Evolutionary conservation across 2,888 invertebrate genomes (phyloP).

Genomic region (Lampropteryx suffumata): DNA sequence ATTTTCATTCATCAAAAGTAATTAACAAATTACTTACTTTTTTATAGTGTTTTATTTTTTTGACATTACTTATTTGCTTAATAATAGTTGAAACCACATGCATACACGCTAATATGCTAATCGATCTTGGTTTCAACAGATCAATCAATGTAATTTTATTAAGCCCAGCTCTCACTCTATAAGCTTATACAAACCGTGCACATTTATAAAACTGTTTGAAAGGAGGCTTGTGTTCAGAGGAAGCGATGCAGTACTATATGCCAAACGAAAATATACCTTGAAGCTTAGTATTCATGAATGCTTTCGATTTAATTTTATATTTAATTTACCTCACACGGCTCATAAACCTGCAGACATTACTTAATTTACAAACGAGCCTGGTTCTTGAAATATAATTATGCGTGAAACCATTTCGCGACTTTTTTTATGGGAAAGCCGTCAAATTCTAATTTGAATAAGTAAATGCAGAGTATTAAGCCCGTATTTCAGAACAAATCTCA

Average conservation of each 20-base stretch:
- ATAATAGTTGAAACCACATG: no score
- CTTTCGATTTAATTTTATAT: constrained; percentile 4
- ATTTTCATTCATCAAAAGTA: no score
- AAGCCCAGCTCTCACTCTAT: constrained; percentile 1
- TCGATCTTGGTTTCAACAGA: no score
- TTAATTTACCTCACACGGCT: background rate
- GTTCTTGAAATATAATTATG: background rate
- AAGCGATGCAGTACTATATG: constrained; percentile 4
- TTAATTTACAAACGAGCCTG: background rate
- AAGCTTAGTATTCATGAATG: background rate
- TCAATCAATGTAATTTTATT: background rate
- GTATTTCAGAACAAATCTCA: no score
- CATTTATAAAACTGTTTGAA: constrained; percentile 18
- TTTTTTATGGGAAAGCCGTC: background rate
- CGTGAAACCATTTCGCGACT: background rate
- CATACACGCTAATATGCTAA: no score
- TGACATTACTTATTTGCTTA: no score
- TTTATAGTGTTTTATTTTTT: no score
- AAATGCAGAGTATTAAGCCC: no score
- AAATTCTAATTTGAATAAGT: background rate
- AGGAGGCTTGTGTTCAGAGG: constrained; percentile 8
- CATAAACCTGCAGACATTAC: constrained; percentile 9
- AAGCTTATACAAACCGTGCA: constrained; percentile 8
- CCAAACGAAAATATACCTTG: constrained; percentile 8
- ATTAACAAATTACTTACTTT: no score